Evolutionary conservation across 1,140 invertebrate species (phyloP), one percentile per base, ranked within the genome.

Genomic region (Pissodes strobi): DNA sequence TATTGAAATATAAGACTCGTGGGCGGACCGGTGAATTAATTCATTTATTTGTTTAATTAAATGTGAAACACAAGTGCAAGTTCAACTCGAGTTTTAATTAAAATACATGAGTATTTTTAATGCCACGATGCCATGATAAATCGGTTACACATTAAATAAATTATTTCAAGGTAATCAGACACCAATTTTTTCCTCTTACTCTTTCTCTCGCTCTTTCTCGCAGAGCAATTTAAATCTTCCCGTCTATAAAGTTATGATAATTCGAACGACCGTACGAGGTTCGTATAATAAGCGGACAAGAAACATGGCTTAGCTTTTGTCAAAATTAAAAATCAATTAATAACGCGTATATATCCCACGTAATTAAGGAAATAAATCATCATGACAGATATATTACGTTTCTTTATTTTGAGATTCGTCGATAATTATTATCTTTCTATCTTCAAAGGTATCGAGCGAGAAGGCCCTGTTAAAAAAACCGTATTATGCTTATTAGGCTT

Each of bases 401-500:
- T 65, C 63, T 65, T 65, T 65, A 58, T 65, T 65, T 65, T 56
- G 55, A 65, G 56, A 65, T 65, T 58, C 46, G 45, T 58, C 41
- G 63, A 58, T 52, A 56, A 65, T 65, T 56, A 65, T 65, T 55
- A 55, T 63, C 51, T 63, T 55, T 63, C 60, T 63, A 55, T 63
- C 60, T 51, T 62, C 59, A 62, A 62, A 62, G 59, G 49, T 43
- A 46, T 53, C 48, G 59, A 48, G 43, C 48, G 43, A 27, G 48
- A n/a, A n/a, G n/a, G n/a, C n/a, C n/a, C n/a, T n/a, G n/a, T n/a
- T 34, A 55, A 51, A 60, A 62, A 63, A 63, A 63, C 63, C 53
- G 63, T 56, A 65, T 65, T 65, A 65, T 65, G 55, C 68, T 64
- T 69, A 69, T 69, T 69, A 69, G 64, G 34, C 61, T 69, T 60